Conservation (phyloP, 2,113 vertebrate species). For the Ophiodon elongatus region DNA sequence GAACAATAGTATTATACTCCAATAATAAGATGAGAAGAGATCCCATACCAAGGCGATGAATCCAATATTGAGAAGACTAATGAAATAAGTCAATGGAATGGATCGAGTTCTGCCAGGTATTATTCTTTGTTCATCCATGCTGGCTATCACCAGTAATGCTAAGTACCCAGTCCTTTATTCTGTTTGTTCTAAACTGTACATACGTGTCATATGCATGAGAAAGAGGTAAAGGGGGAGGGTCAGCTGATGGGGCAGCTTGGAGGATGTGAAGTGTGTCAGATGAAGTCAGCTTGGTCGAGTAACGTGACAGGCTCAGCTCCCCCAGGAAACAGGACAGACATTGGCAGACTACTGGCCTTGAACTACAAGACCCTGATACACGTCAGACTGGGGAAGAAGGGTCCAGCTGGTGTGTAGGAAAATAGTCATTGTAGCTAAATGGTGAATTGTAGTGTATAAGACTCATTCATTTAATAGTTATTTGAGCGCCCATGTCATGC, state of each 20-base stretch:
- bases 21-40: background rate
- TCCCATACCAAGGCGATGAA: background rate
- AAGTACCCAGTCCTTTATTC: background rate
- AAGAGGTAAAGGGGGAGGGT: background rate
- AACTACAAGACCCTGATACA: background rate
- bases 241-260: background rate
- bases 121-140: too few species aligned
- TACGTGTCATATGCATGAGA: background rate
- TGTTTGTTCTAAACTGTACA: background rate
- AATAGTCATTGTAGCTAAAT: background rate
- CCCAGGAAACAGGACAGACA: background rate
- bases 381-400: background rate
- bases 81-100: background rate
- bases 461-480: too few species aligned
- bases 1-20: background rate
- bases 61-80: background rate
- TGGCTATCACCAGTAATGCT: background rate
- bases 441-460: background rate
- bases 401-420: background rate
- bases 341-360: too few species aligned
- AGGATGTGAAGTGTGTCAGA: slow-evolving; percentile 1
- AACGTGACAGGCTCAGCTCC: background rate
- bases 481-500: background rate
- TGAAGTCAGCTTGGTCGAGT: background rate
- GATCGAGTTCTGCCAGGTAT: background rate